Percentiles rank a stretch among this genome's conserved stretches.
These are phyloP conservation scores for Halichoeres trimaculatus DNA, from an alignment of 2,113 vertebrate species.

Conservation along the genomic window DNA sequence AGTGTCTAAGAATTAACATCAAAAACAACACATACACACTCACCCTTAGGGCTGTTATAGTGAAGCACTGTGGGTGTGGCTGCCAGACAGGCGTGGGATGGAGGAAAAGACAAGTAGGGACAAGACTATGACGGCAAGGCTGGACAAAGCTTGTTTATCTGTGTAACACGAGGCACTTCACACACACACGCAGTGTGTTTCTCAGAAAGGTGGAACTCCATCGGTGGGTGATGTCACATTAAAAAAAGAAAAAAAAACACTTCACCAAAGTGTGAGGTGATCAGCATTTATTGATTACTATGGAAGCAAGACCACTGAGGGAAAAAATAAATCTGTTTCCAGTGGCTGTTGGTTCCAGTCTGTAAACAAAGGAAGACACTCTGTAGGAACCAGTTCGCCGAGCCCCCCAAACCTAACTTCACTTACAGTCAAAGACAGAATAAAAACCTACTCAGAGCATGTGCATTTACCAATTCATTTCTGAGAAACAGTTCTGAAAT, in stretches of 20 bases:
- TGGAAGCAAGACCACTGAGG: background rate
- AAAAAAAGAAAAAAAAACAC: background rate
- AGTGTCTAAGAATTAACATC: background rate
- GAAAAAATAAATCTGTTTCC: background rate
- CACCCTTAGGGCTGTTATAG: background rate
- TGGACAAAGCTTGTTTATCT: background rate
- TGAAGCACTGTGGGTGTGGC: conserved; percentile 17
- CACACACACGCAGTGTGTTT: background rate
- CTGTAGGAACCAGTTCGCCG: too few species aligned
- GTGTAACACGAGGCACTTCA: background rate
- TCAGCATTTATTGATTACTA: background rate
- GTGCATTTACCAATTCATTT: too few species aligned
- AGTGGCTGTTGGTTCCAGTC: background rate
- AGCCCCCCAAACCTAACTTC: too few species aligned
- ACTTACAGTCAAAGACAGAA: too few species aligned
- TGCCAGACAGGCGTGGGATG: background rate
- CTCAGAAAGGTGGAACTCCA: background rate
- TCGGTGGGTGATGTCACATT: background rate
- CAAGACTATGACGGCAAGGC: conserved; percentile 14
- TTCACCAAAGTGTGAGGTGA: background rate
- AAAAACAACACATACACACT: background rate
- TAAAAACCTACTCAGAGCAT: too few species aligned
- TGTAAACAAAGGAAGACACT: too few species aligned
- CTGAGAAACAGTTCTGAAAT: too few species aligned
- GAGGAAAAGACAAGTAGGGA: conserved; percentile 27